Evolutionary conservation across 1,140 invertebrate species (phyloP).

Genomic region (Drosophila pachea): DNA sequence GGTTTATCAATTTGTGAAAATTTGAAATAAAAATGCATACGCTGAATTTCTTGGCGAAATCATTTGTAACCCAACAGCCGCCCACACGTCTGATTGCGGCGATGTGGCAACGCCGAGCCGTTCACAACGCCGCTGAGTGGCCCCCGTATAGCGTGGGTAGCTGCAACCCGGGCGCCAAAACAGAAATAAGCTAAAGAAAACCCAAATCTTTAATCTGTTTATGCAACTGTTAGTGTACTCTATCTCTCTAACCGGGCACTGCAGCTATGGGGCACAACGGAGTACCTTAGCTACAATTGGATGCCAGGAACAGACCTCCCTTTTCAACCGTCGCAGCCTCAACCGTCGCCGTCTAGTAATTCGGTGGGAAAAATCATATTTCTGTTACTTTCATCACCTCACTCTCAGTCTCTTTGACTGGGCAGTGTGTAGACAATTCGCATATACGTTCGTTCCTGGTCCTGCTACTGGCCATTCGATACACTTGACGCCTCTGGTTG

Average conservation of each 20-base stretch:
- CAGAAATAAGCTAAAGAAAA: neutral
- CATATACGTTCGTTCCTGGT: neutral
- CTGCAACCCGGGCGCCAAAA: conserved; percentile 53
- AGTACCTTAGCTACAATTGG: no score
- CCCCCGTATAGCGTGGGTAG: conserved; percentile 29
- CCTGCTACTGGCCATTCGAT: conserved; percentile 54
- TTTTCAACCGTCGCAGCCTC: neutral
- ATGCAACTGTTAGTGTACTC: conserved; percentile 65
- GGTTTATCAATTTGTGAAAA: conserved; percentile 77
- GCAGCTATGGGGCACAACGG: no score
- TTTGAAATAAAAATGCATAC: conserved; percentile 75
- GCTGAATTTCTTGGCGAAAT: conserved; percentile 75
- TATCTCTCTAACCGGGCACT: conserved; percentile 9
- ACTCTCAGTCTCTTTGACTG: neutral
- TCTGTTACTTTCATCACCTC: no score
- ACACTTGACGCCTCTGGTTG: conserved; percentile 65
- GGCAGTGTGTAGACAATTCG: no score
- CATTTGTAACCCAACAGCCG: conserved; percentile 69
- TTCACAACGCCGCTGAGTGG: conserved; percentile 18
- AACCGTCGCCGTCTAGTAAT: no score
- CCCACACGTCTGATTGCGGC: conserved; percentile 50
- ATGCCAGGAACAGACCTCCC: no score
- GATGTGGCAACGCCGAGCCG: conserved; percentile 60
- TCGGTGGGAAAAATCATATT: no score
- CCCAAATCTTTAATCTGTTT: conserved; percentile 63